These are phyloP conservation scores for Hippocampus abdominalis DNA, from an alignment of 2,113 vertebrate species.

Conservation along the genomic window DNA sequence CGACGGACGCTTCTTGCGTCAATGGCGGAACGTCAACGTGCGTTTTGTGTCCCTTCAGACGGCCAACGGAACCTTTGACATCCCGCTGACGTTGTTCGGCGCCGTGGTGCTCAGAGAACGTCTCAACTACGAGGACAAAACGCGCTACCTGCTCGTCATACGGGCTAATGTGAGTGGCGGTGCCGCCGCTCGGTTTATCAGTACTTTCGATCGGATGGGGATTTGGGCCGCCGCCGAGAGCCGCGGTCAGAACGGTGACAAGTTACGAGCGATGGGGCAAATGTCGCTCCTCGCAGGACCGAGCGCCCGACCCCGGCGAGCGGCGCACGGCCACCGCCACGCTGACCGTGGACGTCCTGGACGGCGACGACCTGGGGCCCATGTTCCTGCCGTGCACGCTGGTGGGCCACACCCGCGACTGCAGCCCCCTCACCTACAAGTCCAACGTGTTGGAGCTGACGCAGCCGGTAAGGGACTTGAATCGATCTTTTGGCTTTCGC, in stretches of 20 bases:
- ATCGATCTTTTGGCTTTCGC: neutral
- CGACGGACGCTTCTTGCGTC: too few relatives aligned
- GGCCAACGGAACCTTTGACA: constrained; percentile 91
- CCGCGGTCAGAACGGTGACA: too few relatives aligned
- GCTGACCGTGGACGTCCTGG: constrained; percentile 88
- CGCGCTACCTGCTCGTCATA: constrained; percentile 87
- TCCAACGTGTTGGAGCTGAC: constrained; percentile 85
- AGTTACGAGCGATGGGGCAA: neutral
- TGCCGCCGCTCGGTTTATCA: too few relatives aligned
- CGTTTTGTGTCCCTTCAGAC: constrained; percentile 67
- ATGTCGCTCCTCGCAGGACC: constrained; percentile 72
- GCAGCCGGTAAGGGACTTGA: constrained; percentile 78
- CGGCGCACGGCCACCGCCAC: constrained; percentile 88
- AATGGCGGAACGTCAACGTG: neutral
- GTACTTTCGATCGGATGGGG: too few relatives aligned
- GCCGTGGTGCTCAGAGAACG: constrained; percentile 88
- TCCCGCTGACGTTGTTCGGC: constrained; percentile 91
- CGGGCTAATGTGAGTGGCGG: constrained; percentile 91
- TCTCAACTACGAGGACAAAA: constrained; percentile 95
- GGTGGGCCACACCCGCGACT: constrained; percentile 88
- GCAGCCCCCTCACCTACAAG: constrained; percentile 86
- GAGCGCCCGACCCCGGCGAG: constrained; percentile 84
- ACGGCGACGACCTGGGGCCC: constrained; percentile 93
- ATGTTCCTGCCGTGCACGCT: constrained; percentile 91
- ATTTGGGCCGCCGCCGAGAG: too few relatives aligned